A percentile compares a stretch with the other conserved stretches of the same genome.
Evolutionary conservation across 2,888 invertebrate species (phyloP).

Genomic region (Heteromyza rotundicornis): DNA sequence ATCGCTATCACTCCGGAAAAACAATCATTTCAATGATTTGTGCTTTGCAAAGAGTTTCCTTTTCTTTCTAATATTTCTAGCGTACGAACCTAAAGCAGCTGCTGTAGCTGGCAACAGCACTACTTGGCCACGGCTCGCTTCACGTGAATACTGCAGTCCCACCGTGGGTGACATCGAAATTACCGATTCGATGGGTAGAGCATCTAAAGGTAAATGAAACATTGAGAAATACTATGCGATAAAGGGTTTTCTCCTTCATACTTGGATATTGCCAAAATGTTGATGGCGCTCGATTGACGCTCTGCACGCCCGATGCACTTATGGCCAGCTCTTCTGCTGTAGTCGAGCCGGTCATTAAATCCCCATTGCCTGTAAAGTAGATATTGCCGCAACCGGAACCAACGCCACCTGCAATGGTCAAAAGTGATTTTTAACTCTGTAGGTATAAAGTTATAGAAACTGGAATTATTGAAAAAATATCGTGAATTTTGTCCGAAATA

Average conservation of each 20-base stretch:
- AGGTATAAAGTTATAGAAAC: too few relatives aligned
- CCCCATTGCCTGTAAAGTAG: slow-evolving; percentile 57
- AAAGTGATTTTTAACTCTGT: too few relatives aligned
- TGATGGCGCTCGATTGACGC: slow-evolving; percentile 52
- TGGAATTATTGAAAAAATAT: too few relatives aligned
- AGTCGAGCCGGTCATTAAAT: slow-evolving; percentile 51
- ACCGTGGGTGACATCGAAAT: slow-evolving; percentile 76
- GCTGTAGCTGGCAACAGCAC: slow-evolving; percentile 78
- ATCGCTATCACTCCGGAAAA: too few relatives aligned
- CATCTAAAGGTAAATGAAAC: slow-evolving; percentile 62
- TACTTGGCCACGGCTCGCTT: slow-evolving; percentile 83
- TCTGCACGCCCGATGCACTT: slow-evolving; percentile 46
- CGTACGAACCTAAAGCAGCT: slow-evolving; percentile 64
- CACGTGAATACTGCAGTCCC: slow-evolving; percentile 85
- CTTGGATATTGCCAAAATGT: slow-evolving; percentile 83
- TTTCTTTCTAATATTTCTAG: neutral
- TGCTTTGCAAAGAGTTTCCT: neutral
- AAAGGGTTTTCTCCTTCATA: slow-evolving; percentile 35
- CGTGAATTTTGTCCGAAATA: too few relatives aligned
- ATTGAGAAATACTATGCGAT: slow-evolving; percentile 7
- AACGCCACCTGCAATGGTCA: slow-evolving; percentile 44
- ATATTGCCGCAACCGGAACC: slow-evolving; percentile 55
- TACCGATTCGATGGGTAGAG: slow-evolving; percentile 77
- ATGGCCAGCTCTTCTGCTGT: slow-evolving; percentile 52
- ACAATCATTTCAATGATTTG: neutral